Evolutionary conservation across 1,140 invertebrate species (phyloP).

Genomic region (Drosophila miranda): DNA sequence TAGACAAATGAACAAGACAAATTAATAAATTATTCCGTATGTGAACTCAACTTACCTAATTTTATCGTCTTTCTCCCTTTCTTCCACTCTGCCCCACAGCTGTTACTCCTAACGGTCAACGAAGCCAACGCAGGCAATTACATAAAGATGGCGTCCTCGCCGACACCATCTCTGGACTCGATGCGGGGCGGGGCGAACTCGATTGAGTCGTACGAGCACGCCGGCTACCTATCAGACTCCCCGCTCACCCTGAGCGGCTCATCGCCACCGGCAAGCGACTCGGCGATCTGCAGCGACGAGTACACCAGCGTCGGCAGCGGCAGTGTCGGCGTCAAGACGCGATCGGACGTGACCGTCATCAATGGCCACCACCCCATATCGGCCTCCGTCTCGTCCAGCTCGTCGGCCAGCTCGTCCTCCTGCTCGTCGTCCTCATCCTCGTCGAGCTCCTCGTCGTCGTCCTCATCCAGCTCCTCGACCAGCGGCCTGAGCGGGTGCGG

Average conservation of each 20-base stretch:
- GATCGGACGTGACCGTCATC: slow-evolving; percentile 62
- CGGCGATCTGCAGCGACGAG: slow-evolving; percentile 88
- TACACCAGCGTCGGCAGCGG: slow-evolving; percentile 60
- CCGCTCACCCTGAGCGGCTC: slow-evolving; percentile 91
- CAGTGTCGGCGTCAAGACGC: slow-evolving; percentile 53
- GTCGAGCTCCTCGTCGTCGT: slow-evolving; percentile 54
- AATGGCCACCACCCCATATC: slow-evolving; percentile 79
- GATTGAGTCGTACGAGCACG: slow-evolving; percentile 90
- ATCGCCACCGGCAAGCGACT: slow-evolving; percentile 90
- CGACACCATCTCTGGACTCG: slow-evolving; percentile 95
- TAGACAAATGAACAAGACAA: no score
- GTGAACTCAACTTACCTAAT: slow-evolving; percentile 1
- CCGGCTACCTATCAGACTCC: slow-evolving; percentile 85
- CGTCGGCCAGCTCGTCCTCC: slow-evolving; percentile 75
- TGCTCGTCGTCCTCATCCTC: slow-evolving; percentile 60
- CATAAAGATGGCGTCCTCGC: slow-evolving; percentile 84
- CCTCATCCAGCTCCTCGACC: slow-evolving; percentile 72
- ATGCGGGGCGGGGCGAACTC: slow-evolving; percentile 94
- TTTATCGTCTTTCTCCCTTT: not conserved
- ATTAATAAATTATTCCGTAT: not conserved
- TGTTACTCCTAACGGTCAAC: slow-evolving; percentile 54
- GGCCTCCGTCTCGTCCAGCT: slow-evolving; percentile 74
- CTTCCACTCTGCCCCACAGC: slow-evolving; percentile 23
- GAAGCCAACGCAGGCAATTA: slow-evolving; percentile 49
- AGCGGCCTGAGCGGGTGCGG: slow-evolving; percentile 75